Evolutionary conservation across 1,140 invertebrate species (phyloP), one percentile per base, ranked within the genome.

Genomic region (Drosophila neocordata): DNA sequence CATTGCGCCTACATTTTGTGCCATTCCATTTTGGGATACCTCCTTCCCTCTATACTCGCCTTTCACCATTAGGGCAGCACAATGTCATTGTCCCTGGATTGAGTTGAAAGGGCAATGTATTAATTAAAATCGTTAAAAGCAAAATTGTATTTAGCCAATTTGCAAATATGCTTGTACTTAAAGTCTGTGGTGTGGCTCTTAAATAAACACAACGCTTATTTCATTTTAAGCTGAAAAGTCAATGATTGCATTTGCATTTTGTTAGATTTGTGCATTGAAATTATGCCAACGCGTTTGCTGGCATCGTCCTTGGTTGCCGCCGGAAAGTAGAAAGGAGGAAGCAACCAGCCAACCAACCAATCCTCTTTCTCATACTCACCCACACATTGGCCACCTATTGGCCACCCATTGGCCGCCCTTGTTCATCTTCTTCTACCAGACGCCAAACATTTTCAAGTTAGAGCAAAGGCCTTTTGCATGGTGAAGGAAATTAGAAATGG

Each of bases 181-280:
- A 20, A 48, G 15, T 11, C 41, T 48, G 15, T 38, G n/a, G 12
- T 13, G 37, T 7, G 2, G 37, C 37, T n/a, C 37, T 60, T n/a
- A 69, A 80, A 80, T 71, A 76, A 71, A 75, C 77, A 70, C 72
- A 57, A 73, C 70, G 76, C 69, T 71, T 81, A 82, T 82, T 78
- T 78, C 71, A 67, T 73, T 78, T 79, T 79, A 87, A 73, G 83
- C 83, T 83, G 55, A 83, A 88, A 87, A 85, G 85, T 87, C 83
- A 83, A 82, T 87, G 83, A 87, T 88, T 87, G 79, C 79, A 87
- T 87, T 87, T 87, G 79, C 79, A 85, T 85, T 84, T 82, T 84
- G 80, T 73, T 79, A 68, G 80, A 85, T 79, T 80, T 77, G 58
- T 77, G 65, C 69, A 79, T 76, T 71, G 83, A 81, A 87, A 88